Evolutionary conservation across 2,888 invertebrate genomes (phyloP).

Genomic region (Schizotus pectinicornis): DNA sequence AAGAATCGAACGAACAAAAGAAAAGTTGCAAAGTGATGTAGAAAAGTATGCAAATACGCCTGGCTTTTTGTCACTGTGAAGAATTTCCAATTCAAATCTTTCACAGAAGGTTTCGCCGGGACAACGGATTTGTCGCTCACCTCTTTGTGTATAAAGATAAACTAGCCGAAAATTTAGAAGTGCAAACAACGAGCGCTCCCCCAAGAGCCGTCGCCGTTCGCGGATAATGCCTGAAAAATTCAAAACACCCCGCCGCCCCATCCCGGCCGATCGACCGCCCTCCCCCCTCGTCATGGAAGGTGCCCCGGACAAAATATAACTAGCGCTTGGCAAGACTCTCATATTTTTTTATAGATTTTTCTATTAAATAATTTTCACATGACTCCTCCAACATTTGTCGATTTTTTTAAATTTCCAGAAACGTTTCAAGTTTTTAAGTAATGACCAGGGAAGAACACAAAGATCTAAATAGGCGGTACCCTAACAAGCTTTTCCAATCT

Average conservation of each 20-base stretch:
- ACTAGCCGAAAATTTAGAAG: conserved; percentile 13
- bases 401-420: too few species aligned
- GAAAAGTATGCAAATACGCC: conserved; percentile 42
- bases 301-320: too few species aligned
- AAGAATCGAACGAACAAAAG: conserved; percentile 33
- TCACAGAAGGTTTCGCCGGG: conserved; percentile 34
- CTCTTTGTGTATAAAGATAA: conserved; percentile 20
- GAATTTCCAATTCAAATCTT: conserved; percentile 44
- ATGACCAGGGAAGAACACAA: too few species aligned
- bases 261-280: too few species aligned
- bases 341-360: too few species aligned
- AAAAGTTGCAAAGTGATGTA: conserved; percentile 33
- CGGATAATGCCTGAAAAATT: conserved; percentile 8
- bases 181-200: conserved; percentile 3
- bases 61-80: conserved; percentile 37
- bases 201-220: conserved; percentile 11
- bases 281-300: too few species aligned
- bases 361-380: too few species aligned
- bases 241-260: not conserved
- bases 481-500: too few species aligned
- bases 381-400: too few species aligned
- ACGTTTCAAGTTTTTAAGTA: too few species aligned
- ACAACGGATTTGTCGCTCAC: conserved; percentile 28
- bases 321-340: too few species aligned
- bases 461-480: too few species aligned